Conservation (phyloP, 1,140 invertebrate genomes). For the Ptiloglossa arizonensis region DNA sequence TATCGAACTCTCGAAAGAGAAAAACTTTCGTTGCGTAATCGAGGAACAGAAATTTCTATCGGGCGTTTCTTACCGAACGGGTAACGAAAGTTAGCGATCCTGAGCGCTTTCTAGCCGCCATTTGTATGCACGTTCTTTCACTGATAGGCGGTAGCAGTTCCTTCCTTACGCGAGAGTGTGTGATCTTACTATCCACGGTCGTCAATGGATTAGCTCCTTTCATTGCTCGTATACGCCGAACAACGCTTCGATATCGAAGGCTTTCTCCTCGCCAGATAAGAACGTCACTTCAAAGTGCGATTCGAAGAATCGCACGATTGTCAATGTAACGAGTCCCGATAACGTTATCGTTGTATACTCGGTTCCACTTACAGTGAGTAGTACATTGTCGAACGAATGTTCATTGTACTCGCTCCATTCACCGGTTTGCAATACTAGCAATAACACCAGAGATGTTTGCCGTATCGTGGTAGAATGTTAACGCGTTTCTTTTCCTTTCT, state of each 20-base stretch:
- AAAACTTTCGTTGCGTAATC: slow-evolving; percentile 25
- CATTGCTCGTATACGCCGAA: slow-evolving; percentile 1
- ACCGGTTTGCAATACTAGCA: not conserved
- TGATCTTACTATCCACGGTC: slow-evolving; percentile 3
- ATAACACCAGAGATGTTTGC: not conserved
- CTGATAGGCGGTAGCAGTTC: slow-evolving; percentile 39
- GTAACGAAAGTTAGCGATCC: slow-evolving; percentile 24
- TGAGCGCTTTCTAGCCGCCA: slow-evolving; percentile 20
- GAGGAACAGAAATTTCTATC: not conserved
- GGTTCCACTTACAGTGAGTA: slow-evolving; percentile 4
- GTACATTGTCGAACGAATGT: not conserved
- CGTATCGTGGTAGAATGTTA: too few relatives aligned
- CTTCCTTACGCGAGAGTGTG: slow-evolving; percentile 1
- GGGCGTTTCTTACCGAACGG: not conserved
- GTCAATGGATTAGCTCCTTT: slow-evolving; percentile 37
- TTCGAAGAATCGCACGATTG: slow-evolving; percentile 18
- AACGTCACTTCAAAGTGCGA: slow-evolving; percentile 21
- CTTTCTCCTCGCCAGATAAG: slow-evolving; percentile 47
- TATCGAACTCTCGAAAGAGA: not conserved
- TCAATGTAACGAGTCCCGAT: slow-evolving; percentile 28
- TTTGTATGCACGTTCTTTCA: slow-evolving; percentile 13
- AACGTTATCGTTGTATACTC: slow-evolving; percentile 19
- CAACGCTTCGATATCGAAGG: slow-evolving; percentile 45
- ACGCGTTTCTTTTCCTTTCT: not conserved
- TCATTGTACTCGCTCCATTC: not conserved